A percentile compares a stretch with the other conserved stretches of the same genome.
These are phyloP conservation scores for Sebastes jordani DNA, from an alignment of 2,797 vertebrate genomes.

Conservation along the genomic window DNA sequence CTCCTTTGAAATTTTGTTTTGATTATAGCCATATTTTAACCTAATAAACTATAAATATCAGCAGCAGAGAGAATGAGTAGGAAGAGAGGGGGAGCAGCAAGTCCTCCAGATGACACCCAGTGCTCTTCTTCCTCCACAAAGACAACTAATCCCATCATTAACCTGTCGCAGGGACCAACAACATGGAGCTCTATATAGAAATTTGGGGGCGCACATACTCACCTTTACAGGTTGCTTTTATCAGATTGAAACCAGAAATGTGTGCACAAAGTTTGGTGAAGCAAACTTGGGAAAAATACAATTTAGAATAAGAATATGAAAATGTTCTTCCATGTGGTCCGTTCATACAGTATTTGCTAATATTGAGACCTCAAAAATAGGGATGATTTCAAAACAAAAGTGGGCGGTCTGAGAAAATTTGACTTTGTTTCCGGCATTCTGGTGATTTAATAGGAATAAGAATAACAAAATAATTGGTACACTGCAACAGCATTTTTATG, in stretches of 20 bases:
- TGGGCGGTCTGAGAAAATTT: no score
- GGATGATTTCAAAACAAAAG: no score
- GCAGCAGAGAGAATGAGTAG: background rate
- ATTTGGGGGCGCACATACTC: no score
- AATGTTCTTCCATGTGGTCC: background rate
- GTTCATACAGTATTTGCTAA: no score
- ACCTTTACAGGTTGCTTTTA: background rate
- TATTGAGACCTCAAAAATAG: no score
- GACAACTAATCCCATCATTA: conserved; percentile 69
- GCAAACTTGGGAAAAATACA: background rate
- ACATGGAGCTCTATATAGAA: background rate
- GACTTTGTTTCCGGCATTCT: no score
- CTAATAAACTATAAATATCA: conserved; percentile 57
- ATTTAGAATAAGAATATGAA: background rate
- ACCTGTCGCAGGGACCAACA: conserved; percentile 32
- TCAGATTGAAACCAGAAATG: background rate
- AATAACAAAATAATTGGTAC: no score
- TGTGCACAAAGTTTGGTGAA: background rate
- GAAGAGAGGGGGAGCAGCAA: conserved; percentile 5
- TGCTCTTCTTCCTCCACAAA: conserved; percentile 37
- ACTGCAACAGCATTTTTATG: no score
- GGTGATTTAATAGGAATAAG: no score
- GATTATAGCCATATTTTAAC: conserved; percentile 58
- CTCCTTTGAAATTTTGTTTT: conserved; percentile 57
- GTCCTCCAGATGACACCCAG: conserved; percentile 48